phyloP scores from a whole-genome alignment of 2,797 vertebrate species.

The Dendrocincla tyrannina region DNA sequence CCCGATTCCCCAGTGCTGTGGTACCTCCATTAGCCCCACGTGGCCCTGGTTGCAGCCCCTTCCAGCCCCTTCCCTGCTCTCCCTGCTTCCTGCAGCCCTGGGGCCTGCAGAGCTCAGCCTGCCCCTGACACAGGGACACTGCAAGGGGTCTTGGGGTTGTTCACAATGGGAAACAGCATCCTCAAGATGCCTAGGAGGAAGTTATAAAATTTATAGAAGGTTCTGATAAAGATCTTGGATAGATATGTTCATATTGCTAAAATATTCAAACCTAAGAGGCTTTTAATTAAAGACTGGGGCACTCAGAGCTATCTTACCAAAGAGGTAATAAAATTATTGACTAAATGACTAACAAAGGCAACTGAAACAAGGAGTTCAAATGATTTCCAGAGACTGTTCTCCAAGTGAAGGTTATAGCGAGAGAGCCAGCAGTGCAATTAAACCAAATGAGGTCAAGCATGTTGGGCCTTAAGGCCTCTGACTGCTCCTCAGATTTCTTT shows the following conservation, averaged over 20 bases:
- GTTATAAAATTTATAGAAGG: not conserved
- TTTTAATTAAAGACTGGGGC: slow-evolving; percentile 40
- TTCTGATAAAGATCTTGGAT: slow-evolving; percentile 12
- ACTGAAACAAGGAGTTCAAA: slow-evolving; percentile 53
- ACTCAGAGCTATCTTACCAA: slow-evolving; percentile 26
- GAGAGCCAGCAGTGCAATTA: slow-evolving; percentile 58
- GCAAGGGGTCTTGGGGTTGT: not conserved
- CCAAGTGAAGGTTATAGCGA: slow-evolving; percentile 39
- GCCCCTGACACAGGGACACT: not conserved
- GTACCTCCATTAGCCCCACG: not conserved
- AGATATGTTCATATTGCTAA: not conserved
- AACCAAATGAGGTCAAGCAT: slow-evolving; percentile 63
- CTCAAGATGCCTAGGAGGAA: not conserved
- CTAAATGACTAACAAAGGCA: slow-evolving; percentile 45
- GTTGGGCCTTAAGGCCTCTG: slow-evolving; percentile 50
- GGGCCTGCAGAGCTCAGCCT: not conserved
- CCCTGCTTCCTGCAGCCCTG: not conserved
- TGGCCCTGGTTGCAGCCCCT: not conserved
- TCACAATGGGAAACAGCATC: not conserved
- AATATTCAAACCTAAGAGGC: slow-evolving; percentile 39
- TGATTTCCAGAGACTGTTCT: slow-evolving; percentile 59
- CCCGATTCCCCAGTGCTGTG: not conserved
- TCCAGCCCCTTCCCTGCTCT: not conserved
- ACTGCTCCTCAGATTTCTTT: slow-evolving; percentile 64
- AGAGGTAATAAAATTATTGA: slow-evolving; percentile 60